Conservation (phyloP, 2,888 invertebrate genomes). For the Ophion ellenae region DNA sequence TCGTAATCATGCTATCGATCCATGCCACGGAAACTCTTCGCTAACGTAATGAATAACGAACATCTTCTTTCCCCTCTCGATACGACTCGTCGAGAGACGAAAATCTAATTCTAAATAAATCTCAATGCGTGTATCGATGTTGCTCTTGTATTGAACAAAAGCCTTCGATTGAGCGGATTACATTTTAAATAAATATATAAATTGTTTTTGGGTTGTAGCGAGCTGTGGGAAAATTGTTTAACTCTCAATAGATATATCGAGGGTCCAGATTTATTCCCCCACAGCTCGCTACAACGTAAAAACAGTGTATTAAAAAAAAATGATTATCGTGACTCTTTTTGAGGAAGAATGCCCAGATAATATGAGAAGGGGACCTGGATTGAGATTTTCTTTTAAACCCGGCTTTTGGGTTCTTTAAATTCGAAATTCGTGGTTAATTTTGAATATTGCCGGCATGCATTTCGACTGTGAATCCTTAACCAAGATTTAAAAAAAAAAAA, state of each 20-base stretch:
- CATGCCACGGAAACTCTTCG: slow-evolving; percentile 29
- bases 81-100: background rate
- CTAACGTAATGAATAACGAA: slow-evolving; percentile 11
- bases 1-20: slow-evolving; percentile 57
- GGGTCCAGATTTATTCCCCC: too few relatives aligned
- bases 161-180: background rate
- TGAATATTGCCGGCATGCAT: background rate
- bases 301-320: too few relatives aligned
- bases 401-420: background rate
- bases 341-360: too few relatives aligned
- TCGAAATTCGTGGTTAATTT: background rate
- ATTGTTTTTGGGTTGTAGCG: too few relatives aligned
- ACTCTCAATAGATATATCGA: too few relatives aligned
- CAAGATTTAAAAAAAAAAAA: slow-evolving; percentile 50
- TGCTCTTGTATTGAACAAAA: background rate
- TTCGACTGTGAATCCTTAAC: slow-evolving; percentile 77
- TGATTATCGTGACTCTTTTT: too few relatives aligned
- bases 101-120: background rate
- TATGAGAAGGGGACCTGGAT: too few relatives aligned
- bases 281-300: too few relatives aligned
- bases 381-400: background rate
- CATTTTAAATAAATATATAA: background rate
- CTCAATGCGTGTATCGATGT: background rate
- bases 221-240: too few relatives aligned
- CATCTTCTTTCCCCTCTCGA: slow-evolving; percentile 17